Conservation (phyloP, 2,797 vertebrate genomes). For the Petrocephalus sullivani region DNA sequence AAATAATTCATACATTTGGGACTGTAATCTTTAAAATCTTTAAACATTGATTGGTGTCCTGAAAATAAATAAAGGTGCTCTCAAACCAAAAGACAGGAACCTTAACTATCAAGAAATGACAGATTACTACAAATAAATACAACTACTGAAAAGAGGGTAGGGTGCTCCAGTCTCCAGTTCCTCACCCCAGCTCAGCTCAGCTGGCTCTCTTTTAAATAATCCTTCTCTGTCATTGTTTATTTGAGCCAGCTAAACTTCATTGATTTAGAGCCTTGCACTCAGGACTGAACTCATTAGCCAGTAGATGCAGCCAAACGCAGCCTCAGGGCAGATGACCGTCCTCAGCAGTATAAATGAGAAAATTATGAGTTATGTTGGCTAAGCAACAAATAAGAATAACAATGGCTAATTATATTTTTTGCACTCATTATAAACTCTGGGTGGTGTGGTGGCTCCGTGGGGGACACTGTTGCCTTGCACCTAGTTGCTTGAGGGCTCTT, state of each 20-base stretch:
- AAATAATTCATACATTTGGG: neutral
- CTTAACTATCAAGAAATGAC: neutral
- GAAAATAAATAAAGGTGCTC: neutral
- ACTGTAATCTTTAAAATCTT: neutral
- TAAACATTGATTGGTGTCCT: neutral
- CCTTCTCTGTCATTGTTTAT: slow-evolving; percentile 10
- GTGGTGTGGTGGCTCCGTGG: neutral
- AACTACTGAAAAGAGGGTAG: neutral
- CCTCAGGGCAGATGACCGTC: neutral
- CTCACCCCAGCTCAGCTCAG: neutral
- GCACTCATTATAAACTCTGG: neutral
- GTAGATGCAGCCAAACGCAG: neutral
- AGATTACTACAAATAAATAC: neutral
- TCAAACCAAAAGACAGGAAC: neutral
- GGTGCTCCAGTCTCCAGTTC: neutral
- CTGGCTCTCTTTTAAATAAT: neutral
- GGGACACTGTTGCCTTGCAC: neutral
- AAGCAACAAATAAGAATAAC: slow-evolving; percentile 1
- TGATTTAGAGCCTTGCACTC: slow-evolving; percentile 4
- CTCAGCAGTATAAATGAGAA: neutral
- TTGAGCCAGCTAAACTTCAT: slow-evolving; percentile 11
- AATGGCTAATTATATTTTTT: neutral
- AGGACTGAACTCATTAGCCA: slow-evolving; percentile 14
- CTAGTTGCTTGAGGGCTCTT: neutral
- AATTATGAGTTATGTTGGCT: neutral